phyloP scores from a whole-genome alignment of 2,113 vertebrate genomes.

The Cyprinodon tularosa region DNA sequence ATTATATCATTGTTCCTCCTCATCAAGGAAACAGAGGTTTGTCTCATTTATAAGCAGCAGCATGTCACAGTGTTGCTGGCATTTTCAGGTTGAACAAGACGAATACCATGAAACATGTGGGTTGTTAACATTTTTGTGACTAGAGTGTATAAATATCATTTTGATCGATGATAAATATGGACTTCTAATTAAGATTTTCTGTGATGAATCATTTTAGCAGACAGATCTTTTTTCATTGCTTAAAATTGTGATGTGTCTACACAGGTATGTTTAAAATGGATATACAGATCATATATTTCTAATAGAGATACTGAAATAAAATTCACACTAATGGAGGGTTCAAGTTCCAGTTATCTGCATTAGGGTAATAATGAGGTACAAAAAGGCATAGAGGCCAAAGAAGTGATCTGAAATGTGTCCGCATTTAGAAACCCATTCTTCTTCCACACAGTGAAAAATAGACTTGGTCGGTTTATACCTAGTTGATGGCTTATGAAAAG shows the following conservation, averaged over 20 bases:
- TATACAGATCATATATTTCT: neutral
- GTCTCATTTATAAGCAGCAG: constrained; percentile 19
- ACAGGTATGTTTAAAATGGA: neutral
- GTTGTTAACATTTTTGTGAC: constrained; percentile 4
- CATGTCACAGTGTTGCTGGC: constrained; percentile 10
- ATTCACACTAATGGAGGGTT: neutral
- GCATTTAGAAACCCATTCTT: neutral
- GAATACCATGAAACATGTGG: neutral
- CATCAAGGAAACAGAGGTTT: constrained; percentile 50
- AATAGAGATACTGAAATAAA: neutral
- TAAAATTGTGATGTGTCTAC: neutral
- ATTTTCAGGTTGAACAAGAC: constrained; percentile 14
- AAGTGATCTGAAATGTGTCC: neutral
- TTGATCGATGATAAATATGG: constrained; percentile 1
- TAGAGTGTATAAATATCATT: constrained; percentile 2
- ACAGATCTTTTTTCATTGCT: neutral
- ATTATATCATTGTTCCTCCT: constrained; percentile 63
- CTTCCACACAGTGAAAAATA: too few relatives aligned
- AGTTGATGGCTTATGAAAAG: neutral
- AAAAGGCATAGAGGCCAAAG: neutral
- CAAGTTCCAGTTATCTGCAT: too few relatives aligned
- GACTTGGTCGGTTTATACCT: too few relatives aligned
- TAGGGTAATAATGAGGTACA: neutral
- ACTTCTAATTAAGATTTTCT: constrained; percentile 19
- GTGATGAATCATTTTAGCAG: neutral